Percentiles rank a stretch among this genome's conserved stretches.
Conservation (phyloP, 2,113 vertebrate genomes). For the Lepisosteus osseus region DNA sequence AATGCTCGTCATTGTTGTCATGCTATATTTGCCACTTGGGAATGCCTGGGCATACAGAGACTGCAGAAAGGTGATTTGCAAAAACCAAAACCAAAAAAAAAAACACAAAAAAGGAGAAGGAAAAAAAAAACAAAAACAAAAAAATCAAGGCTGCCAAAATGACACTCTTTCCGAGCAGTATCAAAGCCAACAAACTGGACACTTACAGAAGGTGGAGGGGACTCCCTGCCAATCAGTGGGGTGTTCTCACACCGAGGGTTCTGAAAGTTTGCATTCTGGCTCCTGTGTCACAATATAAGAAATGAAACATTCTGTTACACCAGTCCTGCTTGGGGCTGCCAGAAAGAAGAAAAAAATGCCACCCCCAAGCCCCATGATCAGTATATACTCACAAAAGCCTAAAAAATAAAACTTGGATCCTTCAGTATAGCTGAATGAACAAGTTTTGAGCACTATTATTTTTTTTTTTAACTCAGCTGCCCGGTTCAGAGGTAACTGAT, state of each 20-base stretch:
- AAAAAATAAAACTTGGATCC: too few species aligned
- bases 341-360: neutral
- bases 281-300: constrained; percentile 67
- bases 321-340: constrained; percentile 11
- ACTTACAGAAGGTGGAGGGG: constrained; percentile 97
- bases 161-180: constrained; percentile 39
- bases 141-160: constrained; percentile 64
- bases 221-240: constrained; percentile 94
- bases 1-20: too few species aligned
- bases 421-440: too few species aligned
- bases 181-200: constrained; percentile 18
- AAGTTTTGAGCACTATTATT: too few species aligned
- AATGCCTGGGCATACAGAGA: neutral
- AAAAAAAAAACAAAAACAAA: neutral
- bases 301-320: constrained; percentile 51
- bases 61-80: neutral
- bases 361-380: neutral
- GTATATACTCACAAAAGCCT: neutral
- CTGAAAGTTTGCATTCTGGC: constrained; percentile 97
- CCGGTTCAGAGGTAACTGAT: too few species aligned
- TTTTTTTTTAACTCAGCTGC: too few species aligned
- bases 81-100: neutral
- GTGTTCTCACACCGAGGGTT: constrained; percentile 98
- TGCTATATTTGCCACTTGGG: neutral
- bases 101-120: neutral